Evolutionary conservation across 2,113 vertebrate genomes (phyloP).

Genomic region (Pagrus major): DNA sequence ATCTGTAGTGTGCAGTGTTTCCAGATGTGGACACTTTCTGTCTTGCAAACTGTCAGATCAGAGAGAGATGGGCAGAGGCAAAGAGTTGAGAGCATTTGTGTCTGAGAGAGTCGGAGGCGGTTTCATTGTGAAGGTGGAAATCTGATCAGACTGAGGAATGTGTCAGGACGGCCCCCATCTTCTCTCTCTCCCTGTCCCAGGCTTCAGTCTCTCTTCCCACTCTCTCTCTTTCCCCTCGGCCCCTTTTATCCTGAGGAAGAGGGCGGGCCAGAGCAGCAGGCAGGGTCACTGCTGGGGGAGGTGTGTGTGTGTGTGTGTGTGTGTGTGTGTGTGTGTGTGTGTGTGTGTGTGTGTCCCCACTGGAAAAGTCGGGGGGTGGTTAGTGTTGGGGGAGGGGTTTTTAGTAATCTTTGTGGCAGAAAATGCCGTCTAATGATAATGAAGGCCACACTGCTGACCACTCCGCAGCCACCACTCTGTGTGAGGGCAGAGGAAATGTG

Average conservation of each 20-base stretch:
- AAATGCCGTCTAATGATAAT: slow-evolving; percentile 85
- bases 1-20: not conserved
- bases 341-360: slow-evolving; percentile 57
- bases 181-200: not conserved
- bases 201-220: not conserved
- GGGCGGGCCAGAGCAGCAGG: slow-evolving; percentile 74
- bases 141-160: slow-evolving; percentile 81
- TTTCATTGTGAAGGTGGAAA: slow-evolving; percentile 78
- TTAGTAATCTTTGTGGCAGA: slow-evolving; percentile 77
- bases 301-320: slow-evolving; percentile 51
- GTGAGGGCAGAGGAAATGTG: slow-evolving; percentile 61
- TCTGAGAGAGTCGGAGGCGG: slow-evolving; percentile 26
- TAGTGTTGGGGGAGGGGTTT: slow-evolving; percentile 68
- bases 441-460: slow-evolving; percentile 79
- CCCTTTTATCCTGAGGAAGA: slow-evolving; percentile 78
- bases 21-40: not conserved
- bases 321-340: too few species aligned
- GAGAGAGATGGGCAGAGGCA: not conserved
- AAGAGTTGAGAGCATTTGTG: slow-evolving; percentile 8
- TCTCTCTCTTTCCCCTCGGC: slow-evolving; percentile 37
- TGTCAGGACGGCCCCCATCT: slow-evolving; percentile 63
- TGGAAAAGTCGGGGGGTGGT: slow-evolving; percentile 39
- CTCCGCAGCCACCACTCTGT: slow-evolving; percentile 61
- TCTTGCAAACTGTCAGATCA: not conserved
- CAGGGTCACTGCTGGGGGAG: slow-evolving; percentile 78